Conservation (phyloP, 2,888 invertebrate genomes). For the Teinopalpus imperialis region DNA sequence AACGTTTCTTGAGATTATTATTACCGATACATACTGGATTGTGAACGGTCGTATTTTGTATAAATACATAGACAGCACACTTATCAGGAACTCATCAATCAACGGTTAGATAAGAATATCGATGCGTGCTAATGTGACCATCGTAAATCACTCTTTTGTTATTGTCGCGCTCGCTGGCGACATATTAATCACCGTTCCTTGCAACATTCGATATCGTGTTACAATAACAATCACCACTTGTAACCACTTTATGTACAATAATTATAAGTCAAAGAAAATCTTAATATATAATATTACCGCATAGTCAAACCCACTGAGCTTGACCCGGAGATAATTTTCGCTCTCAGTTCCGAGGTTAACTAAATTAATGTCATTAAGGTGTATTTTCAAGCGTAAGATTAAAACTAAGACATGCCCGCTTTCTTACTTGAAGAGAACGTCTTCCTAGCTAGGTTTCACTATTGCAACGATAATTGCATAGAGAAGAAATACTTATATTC, state of each 20-base stretch:
- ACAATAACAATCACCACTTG: conserved; percentile 5
- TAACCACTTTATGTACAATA: not conserved
- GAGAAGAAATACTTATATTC: too few relatives aligned
- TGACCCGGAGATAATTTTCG: too few relatives aligned
- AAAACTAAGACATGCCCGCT: too few relatives aligned
- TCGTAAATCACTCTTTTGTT: conserved; percentile 65
- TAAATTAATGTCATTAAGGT: too few relatives aligned
- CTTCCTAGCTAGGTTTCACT: too few relatives aligned
- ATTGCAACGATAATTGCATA: too few relatives aligned
- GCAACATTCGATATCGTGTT: conserved; percentile 2
- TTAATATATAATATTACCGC: too few relatives aligned
- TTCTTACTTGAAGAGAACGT: too few relatives aligned
- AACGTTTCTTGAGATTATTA: not conserved
- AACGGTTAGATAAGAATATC: conserved; percentile 61
- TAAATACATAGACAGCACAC: conserved; percentile 43
- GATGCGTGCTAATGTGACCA: conserved; percentile 55
- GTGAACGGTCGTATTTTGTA: conserved; percentile 43
- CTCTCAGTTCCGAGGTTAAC: too few relatives aligned
- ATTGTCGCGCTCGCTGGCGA: conserved; percentile 34
- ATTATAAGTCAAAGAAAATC: too few relatives aligned
- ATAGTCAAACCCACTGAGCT: too few relatives aligned
- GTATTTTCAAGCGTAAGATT: too few relatives aligned
- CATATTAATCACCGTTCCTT: conserved; percentile 34
- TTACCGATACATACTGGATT: conserved; percentile 2
- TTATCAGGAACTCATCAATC: conserved; percentile 67